Conservation (phyloP, 2,113 vertebrate species). For the Typhlomys cinereus region DNA sequence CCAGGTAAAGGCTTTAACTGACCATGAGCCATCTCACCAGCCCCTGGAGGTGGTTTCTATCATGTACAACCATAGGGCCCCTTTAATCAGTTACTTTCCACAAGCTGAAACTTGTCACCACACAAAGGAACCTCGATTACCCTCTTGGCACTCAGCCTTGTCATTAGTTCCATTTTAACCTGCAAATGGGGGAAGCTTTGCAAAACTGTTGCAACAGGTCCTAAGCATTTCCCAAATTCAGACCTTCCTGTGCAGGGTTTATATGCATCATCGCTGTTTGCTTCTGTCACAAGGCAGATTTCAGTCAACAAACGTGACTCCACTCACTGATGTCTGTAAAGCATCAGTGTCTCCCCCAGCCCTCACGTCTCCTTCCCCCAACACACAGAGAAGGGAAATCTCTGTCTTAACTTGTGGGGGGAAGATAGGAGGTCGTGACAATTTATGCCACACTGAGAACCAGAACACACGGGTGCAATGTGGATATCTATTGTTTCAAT, state of each 20-base stretch:
- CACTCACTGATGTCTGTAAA: background rate
- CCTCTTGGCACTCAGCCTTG: background rate
- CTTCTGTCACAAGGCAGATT: background rate
- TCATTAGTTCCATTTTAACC: background rate
- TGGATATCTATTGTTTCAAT: slow-evolving; percentile 72
- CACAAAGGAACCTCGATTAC: background rate
- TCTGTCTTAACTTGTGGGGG: background rate
- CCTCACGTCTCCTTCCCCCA: too few species aligned
- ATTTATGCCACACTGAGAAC: slow-evolving; percentile 53
- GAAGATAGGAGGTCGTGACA: slow-evolving; percentile 50
- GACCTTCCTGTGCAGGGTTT: background rate
- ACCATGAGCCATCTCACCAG: too few species aligned
- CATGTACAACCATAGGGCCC: background rate
- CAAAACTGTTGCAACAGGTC: background rate
- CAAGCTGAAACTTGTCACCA: background rate
- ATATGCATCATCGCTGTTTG: background rate
- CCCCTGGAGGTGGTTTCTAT: background rate
- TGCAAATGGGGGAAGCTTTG: background rate
- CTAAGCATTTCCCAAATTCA: background rate
- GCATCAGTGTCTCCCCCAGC: background rate
- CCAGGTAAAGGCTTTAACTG: too few species aligned
- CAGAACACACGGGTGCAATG: slow-evolving; percentile 43
- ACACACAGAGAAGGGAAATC: background rate
- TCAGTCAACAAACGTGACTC: accelerated
- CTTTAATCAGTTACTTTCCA: background rate